Evolutionary conservation across 2,888 invertebrate species (phyloP), one percentile per base, ranked within the genome.

Genomic region (Polyploca ridens): DNA sequence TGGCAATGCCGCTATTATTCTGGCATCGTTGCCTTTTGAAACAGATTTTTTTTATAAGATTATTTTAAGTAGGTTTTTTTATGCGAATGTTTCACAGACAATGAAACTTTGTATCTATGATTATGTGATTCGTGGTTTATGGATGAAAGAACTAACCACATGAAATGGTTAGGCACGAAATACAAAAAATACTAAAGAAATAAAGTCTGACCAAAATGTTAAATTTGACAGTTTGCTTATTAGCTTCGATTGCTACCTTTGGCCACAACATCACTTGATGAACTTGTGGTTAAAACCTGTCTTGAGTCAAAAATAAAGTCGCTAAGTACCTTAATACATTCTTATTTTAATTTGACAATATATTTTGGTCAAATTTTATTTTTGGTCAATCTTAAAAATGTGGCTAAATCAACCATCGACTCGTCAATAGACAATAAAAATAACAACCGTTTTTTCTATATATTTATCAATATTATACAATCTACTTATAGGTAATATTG

Each of bases 391-490:
- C n/a, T 16, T 49, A 19, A n/a, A 46, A 46, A n/a, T 1, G 8
- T 6, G 58, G 58, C 19, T 38, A 19, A 38, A 16, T n/a, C 46
- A n/a, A 58, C 13, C 35, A 57, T 54, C 33, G 58, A 38, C 58
- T 54, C 16, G 44, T 41, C 44, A 61, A 41, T 41, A 61, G 61
- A 41, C 38, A 61, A 61, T 61, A 61, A 60, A 38, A 11, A 41
- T 41, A 5, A 16, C 61, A 38, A 61, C 61, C 61, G 33, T 61
- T 38, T 41, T 41, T 61, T n/a, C 1, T 59, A 61, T 41, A 44
- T 61, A 54, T 61, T 61, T 61, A 61, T 35, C 33, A 33, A 59
- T 59, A 59, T 27, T 54, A 19, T 54, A 54, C 54, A 54, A 19
- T 54, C 3, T 14, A 54, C 54, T 54, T 14, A 54, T 41, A 41